These are phyloP conservation scores for Monopis laevigella DNA, from an alignment of 2,888 invertebrate genomes.

Conservation along the genomic window DNA sequence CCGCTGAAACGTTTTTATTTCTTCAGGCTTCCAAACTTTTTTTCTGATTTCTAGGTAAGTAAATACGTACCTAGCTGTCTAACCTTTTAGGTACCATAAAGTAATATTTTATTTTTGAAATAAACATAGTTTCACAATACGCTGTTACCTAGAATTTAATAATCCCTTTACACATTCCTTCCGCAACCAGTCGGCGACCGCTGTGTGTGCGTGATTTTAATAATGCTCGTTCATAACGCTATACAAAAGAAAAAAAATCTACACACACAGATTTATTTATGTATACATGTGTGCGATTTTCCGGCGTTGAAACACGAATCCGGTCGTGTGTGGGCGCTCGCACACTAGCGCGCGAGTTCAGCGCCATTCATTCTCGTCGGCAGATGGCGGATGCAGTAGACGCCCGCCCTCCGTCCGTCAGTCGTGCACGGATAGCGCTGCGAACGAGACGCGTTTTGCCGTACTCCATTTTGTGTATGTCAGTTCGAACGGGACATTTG, in stretches of 20 bases:
- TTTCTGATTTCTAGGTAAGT: too few relatives aligned
- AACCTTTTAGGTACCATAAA: too few relatives aligned
- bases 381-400: slow-evolving; percentile 67
- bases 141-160: slow-evolving; percentile 11
- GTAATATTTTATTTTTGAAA: too few relatives aligned
- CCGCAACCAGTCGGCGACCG: slow-evolving; percentile 4
- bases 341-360: slow-evolving; percentile 44
- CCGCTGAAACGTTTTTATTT: too few relatives aligned
- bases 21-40: too few relatives aligned
- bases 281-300: slow-evolving; percentile 27
- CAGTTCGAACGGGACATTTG: slow-evolving; percentile 63
- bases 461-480: slow-evolving; percentile 64
- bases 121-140: slow-evolving; percentile 9
- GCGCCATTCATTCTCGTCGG: slow-evolving; percentile 64
- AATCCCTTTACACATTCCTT: slow-evolving; percentile 12
- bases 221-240: slow-evolving; percentile 43
- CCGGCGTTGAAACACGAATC: slow-evolving; percentile 29
- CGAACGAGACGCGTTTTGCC: slow-evolving; percentile 40
- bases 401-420: slow-evolving; percentile 63
- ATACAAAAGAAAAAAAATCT: slow-evolving; percentile 48
- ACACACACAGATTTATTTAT: slow-evolving; percentile 34
- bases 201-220: slow-evolving; percentile 10
- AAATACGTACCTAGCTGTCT: too few relatives aligned
- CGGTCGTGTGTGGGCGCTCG: slow-evolving; percentile 23
- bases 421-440: slow-evolving; percentile 29